These are phyloP conservation scores for Meiosimyza decipiens DNA, from an alignment of 2,888 invertebrate genomes.

Conservation along the genomic window DNA sequence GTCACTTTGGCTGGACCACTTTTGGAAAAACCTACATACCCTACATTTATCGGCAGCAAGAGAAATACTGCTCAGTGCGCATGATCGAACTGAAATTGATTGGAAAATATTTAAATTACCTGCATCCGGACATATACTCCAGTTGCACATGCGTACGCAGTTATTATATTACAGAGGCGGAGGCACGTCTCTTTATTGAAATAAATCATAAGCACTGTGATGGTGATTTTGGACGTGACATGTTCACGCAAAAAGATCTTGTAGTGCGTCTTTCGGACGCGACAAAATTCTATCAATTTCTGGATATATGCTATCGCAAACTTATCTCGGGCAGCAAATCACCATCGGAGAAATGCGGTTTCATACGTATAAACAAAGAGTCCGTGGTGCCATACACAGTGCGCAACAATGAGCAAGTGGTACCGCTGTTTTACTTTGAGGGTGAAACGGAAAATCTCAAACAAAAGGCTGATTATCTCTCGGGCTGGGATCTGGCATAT, in stretches of 20 bases:
- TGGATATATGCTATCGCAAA: slow-evolving; percentile 90
- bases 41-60: slow-evolving; percentile 84
- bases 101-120: slow-evolving; percentile 87
- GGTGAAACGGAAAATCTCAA: slow-evolving; percentile 93
- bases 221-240: slow-evolving; percentile 87
- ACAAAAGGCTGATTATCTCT: slow-evolving; percentile 85
- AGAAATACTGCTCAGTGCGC: slow-evolving; percentile 92
- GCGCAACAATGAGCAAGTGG: slow-evolving; percentile 84
- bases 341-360: slow-evolving; percentile 85
- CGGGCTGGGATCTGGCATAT: slow-evolving; percentile 93
- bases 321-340: slow-evolving; percentile 77
- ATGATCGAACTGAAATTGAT: slow-evolving; percentile 93
- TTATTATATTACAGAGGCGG: slow-evolving; percentile 91
- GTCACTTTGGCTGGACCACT: slow-evolving; percentile 91
- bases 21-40: slow-evolving; percentile 89
- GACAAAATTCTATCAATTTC: slow-evolving; percentile 88
- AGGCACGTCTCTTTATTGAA: slow-evolving; percentile 89
- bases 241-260: slow-evolving; percentile 88
- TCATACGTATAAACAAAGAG: slow-evolving; percentile 91
- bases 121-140: slow-evolving; percentile 90
- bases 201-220: slow-evolving; percentile 94
- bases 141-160: slow-evolving; percentile 92
- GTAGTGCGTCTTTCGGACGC: slow-evolving; percentile 91
- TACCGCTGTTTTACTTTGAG: slow-evolving; percentile 87
- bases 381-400: slow-evolving; percentile 93